These are phyloP conservation scores for Hydrochoerus hydrochaeris DNA, from an alignment of 2,113 vertebrate species.

Conservation along the genomic window DNA sequence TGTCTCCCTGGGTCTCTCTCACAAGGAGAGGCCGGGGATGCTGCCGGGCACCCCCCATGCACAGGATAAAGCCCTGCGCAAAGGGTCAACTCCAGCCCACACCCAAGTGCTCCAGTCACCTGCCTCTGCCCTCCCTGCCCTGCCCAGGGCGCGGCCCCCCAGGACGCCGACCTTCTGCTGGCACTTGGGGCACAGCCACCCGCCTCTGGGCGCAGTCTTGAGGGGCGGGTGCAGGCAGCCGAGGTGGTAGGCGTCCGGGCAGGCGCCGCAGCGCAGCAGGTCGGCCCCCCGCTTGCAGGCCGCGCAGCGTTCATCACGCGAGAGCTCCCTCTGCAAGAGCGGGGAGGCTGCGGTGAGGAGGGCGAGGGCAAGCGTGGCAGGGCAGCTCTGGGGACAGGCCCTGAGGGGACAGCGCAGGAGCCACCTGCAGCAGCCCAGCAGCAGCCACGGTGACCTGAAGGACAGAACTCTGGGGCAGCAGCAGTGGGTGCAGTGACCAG, in stretches of 20 bases:
- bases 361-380: not conserved
- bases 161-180: conserved; percentile 93
- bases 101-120: not conserved
- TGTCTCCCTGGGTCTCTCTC: not conserved
- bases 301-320: conserved; percentile 92
- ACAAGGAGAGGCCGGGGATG: not conserved
- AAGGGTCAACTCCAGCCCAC: rapidly evolving
- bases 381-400: not conserved
- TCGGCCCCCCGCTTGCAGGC: conserved; percentile 92
- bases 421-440: too few relatives aligned
- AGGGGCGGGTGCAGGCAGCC: conserved; percentile 94
- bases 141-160: not conserved
- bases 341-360: not conserved
- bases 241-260: conserved; percentile 94
- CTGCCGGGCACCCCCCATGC: rapidly evolving
- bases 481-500: rapidly evolving
- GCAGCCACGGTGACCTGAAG: rapidly evolving
- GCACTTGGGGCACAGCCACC: conserved; percentile 98
- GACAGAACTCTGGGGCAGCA: not conserved
- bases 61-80: not conserved
- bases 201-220: conserved; percentile 90
- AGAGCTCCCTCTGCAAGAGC: conserved; percentile 90
- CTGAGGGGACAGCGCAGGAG: rapidly evolving
- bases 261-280: conserved; percentile 94
- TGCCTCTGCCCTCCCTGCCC: not conserved